phyloP scores from a whole-genome alignment of 2,113 vertebrate species.

The Entomyzon cyanotis region DNA sequence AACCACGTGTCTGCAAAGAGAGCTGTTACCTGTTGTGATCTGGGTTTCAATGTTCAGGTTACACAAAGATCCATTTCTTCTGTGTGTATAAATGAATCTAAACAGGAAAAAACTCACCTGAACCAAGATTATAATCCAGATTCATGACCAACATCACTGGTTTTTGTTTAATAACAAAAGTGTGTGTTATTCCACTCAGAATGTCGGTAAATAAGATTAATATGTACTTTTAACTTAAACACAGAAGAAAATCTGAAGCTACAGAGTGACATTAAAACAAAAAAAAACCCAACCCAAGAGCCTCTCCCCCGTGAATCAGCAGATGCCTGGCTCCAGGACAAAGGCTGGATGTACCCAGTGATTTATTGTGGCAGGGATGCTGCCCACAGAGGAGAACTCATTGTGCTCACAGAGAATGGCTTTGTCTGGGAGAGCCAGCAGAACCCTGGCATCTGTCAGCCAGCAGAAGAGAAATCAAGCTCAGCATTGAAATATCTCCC shows the following conservation, averaged over 20 bases:
- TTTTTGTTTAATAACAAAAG: background rate
- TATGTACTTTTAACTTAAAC: background rate
- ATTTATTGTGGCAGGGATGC: background rate
- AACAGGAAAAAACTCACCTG: background rate
- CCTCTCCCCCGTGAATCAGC: background rate
- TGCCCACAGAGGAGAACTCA: background rate
- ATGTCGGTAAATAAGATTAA: background rate
- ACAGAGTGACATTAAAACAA: background rate
- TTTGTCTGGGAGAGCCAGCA: background rate
- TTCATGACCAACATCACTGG: background rate
- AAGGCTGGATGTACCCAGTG: background rate
- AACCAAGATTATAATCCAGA: background rate
- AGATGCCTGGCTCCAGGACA: background rate
- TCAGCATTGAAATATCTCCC: background rate
- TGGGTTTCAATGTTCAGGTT: background rate
- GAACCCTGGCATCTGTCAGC: background rate
- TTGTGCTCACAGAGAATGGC: background rate
- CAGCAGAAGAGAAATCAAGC: background rate
- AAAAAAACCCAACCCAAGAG: background rate
- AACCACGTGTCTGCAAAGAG: background rate
- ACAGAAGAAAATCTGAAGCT: background rate
- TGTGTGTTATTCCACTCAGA: background rate
- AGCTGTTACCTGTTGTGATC: background rate
- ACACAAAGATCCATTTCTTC: background rate
- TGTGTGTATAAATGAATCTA: background rate